Base-by-base conservation (phyloP, 2,113 vertebrate genomes). In the Lagopus muta region DNA sequence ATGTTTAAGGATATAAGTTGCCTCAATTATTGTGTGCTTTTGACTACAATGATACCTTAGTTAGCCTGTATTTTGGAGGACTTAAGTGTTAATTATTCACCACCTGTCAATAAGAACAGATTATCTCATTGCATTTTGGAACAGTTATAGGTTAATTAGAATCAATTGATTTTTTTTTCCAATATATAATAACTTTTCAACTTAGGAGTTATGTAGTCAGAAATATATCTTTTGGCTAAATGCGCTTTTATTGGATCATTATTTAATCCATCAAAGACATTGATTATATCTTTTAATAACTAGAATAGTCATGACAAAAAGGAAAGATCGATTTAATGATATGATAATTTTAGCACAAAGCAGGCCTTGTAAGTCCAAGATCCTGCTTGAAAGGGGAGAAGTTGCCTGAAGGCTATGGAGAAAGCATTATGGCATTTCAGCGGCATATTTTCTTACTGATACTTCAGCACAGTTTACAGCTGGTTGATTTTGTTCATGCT, bases 241-340 rank as follows among this genome's bases (percentile, higher is more conserved):
- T 87, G 47, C 6, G 70, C 27, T 90, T 96, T 69, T 74, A 66
- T 86, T 96, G 87, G 45, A 80, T 95, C 42, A 27, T 93, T 36
- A 54, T 55, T 93, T 94, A 94, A 87, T 95, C 61, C 62, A 67
- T 72, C 67, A 89, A 88, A 86, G 50, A 67, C 65, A 50, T n/a
- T 83, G 64, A 90, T 95, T 89, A 38, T 90, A 86, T 93, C 52
- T 96, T 96, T 97, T 96, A 94, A 87, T 94, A 91, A 91, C n/a
- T 69, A 81, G 10, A 94, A 62, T 48, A 86, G 58, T 57, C 7
- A 32, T 92, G 58, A 78, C 52, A 5, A 75, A 83, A 42, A 45
- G 42, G 72, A 70, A 76, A 79, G 72, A 85, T 71, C 72, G 57
- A 88, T 91, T 86, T 74, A 94, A 78, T 92, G 82, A 82, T 58